Evolutionary conservation across 1,140 invertebrate species (phyloP).

Genomic region (Zaprionus gabonicus): DNA sequence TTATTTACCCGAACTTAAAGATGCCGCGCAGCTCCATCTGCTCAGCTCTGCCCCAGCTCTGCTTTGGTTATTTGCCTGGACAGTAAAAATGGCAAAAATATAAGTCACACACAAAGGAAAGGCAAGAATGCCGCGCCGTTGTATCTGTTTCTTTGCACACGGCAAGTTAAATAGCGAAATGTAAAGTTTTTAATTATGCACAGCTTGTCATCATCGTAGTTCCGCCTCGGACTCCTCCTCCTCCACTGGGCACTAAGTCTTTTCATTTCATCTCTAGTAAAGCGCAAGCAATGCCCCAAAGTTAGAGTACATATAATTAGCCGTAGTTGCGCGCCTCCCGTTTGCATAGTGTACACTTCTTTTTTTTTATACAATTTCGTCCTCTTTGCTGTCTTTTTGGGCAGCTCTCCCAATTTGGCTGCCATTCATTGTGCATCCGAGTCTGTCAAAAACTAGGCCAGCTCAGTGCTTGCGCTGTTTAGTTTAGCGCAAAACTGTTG

Average conservation of each 20-base stretch:
- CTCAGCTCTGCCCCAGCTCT: not conserved
- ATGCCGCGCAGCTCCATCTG: slow-evolving; percentile 29
- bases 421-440: slow-evolving; percentile 46
- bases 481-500: slow-evolving; percentile 48
- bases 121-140: slow-evolving; percentile 44
- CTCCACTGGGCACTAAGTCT: slow-evolving; percentile 38
- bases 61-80: slow-evolving; percentile 53
- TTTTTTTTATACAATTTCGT: slow-evolving; percentile 26
- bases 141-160: slow-evolving; percentile 74
- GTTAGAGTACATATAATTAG: slow-evolving; percentile 83
- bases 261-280: slow-evolving; percentile 61
- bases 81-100: slow-evolving; percentile 27
- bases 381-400: slow-evolving; percentile 11
- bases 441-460: slow-evolving; percentile 62
- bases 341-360: slow-evolving; percentile 50
- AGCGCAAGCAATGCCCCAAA: slow-evolving; percentile 52
- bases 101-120: slow-evolving; percentile 29
- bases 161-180: slow-evolving; percentile 76
- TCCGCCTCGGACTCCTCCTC: slow-evolving; percentile 20
- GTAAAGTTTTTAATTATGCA: slow-evolving; percentile 80
- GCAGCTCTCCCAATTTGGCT: slow-evolving; percentile 28
- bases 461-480: slow-evolving; percentile 49
- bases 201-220: slow-evolving; percentile 57
- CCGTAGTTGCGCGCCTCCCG: slow-evolving; percentile 56
- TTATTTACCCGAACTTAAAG: slow-evolving; percentile 76